Conservation (phyloP, 1,140 invertebrate species). For the Trichogramma pretiosum region DNA sequence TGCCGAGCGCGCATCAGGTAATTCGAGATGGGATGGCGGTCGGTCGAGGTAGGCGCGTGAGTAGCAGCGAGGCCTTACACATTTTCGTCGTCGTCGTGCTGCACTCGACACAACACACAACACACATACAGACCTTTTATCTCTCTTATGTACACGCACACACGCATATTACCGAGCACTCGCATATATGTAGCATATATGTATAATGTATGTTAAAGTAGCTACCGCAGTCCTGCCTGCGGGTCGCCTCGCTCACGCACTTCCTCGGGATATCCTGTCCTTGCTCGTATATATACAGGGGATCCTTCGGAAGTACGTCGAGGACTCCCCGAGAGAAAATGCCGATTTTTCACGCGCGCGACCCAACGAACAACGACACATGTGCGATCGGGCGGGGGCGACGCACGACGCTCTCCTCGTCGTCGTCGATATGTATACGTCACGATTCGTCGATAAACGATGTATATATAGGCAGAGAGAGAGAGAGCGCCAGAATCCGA, state of each 20-base stretch:
- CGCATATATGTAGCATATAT: too few species aligned
- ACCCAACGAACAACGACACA: too few species aligned
- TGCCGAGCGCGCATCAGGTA: slow-evolving; percentile 36
- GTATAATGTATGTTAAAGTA: too few species aligned
- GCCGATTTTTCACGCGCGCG: too few species aligned
- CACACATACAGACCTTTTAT: slow-evolving; percentile 6
- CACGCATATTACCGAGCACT: too few species aligned
- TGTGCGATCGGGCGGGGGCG: too few species aligned
- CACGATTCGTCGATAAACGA: neutral
- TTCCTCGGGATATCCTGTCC: slow-evolving; percentile 27
- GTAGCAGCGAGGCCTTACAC: slow-evolving; percentile 32
- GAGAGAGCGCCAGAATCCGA: neutral
- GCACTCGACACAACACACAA: neutral
- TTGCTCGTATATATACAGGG: neutral
- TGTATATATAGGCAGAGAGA: neutral
- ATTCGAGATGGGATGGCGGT: too few species aligned
- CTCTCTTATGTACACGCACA: slow-evolving; percentile 9
- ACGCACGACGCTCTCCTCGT: slow-evolving; percentile 16
- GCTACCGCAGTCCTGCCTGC: neutral
- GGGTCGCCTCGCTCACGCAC: slow-evolving; percentile 13
- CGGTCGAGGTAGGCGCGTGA: too few species aligned
- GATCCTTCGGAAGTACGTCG: too few species aligned
- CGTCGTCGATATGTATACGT: neutral
- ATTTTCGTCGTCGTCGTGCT: too few species aligned
- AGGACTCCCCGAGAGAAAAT: too few species aligned